Evolutionary conservation across 1,140 invertebrate genomes (phyloP), one percentile per base, ranked within the genome.

Genomic region (Dermatophagoides farinae): DNA sequence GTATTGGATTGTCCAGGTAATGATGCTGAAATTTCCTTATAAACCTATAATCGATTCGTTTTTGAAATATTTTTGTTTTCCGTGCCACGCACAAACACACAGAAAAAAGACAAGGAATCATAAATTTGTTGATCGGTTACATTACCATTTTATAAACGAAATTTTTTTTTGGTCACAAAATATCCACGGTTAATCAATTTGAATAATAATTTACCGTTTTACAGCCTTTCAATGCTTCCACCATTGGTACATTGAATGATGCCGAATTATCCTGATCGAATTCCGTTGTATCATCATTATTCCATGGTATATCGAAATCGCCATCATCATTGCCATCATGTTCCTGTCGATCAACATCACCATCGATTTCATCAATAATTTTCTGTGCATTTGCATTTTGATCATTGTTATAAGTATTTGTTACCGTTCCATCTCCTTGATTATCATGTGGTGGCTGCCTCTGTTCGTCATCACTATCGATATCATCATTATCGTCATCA

Each of bases 351-450:
- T 14, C 14, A 23, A 55, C 39, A 23, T 44, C 53, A 44, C 41
- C 53, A 23, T 55, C 53, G 39, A 55, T 44, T 55, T 55, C 53
- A 44, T 44, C 38, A 23, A 55, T 55, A 6, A 55, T 55, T 50
- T 50, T 50, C 22, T 50, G 47, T 25, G 47, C 47, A n/a, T 31
- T 31, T 31, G 2, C 8, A 31, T 31, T 31, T 31, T 20, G 47
- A 5, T 50, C 47, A 50, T 50, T 20, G n/a, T 50, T 50, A 20
- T 50, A 50, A 20, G 4, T 14, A 14, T 50, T 20, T 22, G 5
- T 50, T 50, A 50, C 47, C 47, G 12, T 20, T 14, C 47, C 47
- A 23, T 50, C 47, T 25, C 47, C 47, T 50, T 50, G 47, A 20
- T 23, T 31, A 31, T 31, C 31, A 31, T 31, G 2, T 31, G 31